Evolutionary conservation across 2,113 vertebrate species (phyloP).

Genomic region (Notothenia coriiceps): DNA sequence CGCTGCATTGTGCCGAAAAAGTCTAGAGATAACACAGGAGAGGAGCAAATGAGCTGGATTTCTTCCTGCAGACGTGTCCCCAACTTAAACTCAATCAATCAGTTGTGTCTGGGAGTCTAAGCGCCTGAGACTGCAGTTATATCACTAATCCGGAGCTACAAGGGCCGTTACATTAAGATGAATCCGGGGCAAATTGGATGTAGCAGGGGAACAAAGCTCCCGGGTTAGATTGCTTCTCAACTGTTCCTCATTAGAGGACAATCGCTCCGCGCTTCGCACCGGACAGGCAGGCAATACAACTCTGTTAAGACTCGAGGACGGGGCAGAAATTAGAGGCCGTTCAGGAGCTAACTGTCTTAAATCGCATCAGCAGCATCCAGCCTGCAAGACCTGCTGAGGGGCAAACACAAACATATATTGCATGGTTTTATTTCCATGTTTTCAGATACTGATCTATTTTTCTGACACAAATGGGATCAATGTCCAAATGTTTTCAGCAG

Average conservation of each 20-base stretch:
- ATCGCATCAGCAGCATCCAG: constrained; percentile 36
- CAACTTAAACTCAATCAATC: constrained; percentile 74
- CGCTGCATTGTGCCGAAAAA: constrained; percentile 14
- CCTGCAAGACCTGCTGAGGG: constrained; percentile 8
- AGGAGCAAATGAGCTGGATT: constrained; percentile 58
- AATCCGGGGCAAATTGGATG: constrained; percentile 78
- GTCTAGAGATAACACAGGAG: constrained; percentile 39
- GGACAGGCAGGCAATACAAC: constrained; percentile 64
- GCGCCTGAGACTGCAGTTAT: constrained; percentile 51
- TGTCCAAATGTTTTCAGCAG: neutral
- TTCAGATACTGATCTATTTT: no score
- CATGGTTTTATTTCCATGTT: neutral
- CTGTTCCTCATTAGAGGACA: constrained; percentile 74
- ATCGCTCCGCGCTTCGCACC: constrained; percentile 52
- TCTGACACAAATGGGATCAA: neutral
- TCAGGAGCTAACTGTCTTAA: constrained; percentile 37
- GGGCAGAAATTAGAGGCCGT: constrained; percentile 47
- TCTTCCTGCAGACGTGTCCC: constrained; percentile 44
- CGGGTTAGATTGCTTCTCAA: constrained; percentile 70
- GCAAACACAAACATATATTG: neutral
- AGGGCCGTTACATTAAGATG: constrained; percentile 65
- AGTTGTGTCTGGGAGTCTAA: constrained; percentile 55
- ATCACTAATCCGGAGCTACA: constrained; percentile 72
- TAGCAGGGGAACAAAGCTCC: constrained; percentile 60
- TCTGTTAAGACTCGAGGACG: constrained; percentile 45